Conservation (phyloP, 2,113 vertebrate genomes). For the Aegotheles bennettii region DNA sequence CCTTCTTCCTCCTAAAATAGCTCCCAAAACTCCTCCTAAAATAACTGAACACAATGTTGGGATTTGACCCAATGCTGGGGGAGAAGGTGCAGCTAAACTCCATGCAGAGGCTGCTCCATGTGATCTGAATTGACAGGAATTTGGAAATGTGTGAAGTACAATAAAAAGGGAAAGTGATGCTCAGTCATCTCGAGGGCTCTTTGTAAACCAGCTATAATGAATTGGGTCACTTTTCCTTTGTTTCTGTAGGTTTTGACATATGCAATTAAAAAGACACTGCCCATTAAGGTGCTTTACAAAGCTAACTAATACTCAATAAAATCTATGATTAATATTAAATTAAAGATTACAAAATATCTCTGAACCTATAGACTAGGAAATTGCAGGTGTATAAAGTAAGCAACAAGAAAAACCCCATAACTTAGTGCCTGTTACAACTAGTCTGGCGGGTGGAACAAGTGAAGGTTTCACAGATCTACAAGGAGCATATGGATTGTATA, state of each 20-base stretch:
- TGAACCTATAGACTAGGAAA: slow-evolving; percentile 21
- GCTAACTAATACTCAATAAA: slow-evolving; percentile 4
- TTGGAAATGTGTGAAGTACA: not conserved
- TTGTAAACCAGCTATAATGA: not conserved
- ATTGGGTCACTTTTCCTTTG: slow-evolving; percentile 3
- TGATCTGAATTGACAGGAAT: not conserved
- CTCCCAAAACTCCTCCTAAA: no score
- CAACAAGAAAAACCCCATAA: not conserved
- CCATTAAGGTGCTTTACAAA: not conserved
- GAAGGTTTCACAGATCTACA: not conserved
- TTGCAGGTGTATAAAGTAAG: slow-evolving; percentile 14
- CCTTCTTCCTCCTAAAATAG: not conserved
- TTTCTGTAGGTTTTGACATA: slow-evolving; percentile 2
- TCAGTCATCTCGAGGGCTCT: not conserved
- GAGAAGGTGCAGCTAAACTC: not conserved
- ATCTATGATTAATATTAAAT: slow-evolving; percentile 31
- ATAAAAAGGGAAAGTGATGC: not conserved
- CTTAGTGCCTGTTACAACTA: not conserved
- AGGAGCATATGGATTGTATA: not conserved
- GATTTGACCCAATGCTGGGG: not conserved
- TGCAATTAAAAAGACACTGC: not conserved
- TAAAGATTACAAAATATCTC: slow-evolving; percentile 1
- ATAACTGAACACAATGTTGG: not conserved
- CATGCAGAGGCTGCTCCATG: not conserved
- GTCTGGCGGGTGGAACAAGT: not conserved